phyloP scores from a whole-genome alignment of 2,888 invertebrate genomes.

The Myopa tessellatipennis region DNA sequence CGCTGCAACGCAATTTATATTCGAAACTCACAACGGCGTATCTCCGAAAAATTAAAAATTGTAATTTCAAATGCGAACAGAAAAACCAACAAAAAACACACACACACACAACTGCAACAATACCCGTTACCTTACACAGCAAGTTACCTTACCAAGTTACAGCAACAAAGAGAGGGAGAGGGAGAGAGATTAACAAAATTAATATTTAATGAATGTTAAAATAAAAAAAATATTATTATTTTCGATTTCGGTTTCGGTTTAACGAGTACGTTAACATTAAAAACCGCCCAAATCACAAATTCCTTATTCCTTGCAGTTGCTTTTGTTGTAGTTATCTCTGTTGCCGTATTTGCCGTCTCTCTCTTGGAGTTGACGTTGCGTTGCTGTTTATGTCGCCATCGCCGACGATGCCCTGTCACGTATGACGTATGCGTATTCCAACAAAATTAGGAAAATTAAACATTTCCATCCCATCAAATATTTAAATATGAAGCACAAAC shows the following conservation, averaged over 20 bases:
- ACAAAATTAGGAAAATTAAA: no score
- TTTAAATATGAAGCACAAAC: no score
- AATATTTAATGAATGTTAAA: slow-evolving; percentile 30
- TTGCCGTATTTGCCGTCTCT: neutral
- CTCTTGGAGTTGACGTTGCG: no score
- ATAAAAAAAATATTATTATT: slow-evolving; percentile 11
- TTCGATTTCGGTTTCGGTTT: slow-evolving; percentile 26
- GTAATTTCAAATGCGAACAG: slow-evolving; percentile 19
- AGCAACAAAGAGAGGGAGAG: neutral
- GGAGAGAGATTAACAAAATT: neutral
- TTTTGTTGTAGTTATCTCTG: neutral
- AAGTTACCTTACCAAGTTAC: no score
- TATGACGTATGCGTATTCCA: no score
- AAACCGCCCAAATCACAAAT: slow-evolving; percentile 15
- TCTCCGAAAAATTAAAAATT: slow-evolving; percentile 34
- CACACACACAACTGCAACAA: no score
- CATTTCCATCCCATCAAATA: no score
- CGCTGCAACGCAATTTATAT: slow-evolving; percentile 30
- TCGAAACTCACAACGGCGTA: slow-evolving; percentile 26
- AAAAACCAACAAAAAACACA: neutral
- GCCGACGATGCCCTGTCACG: no score
- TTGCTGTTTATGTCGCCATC: no score
- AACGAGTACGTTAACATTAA: slow-evolving; percentile 33
- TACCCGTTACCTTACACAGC: no score
- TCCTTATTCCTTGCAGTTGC: slow-evolving; percentile 14